Conservation (phyloP, 1,140 invertebrate species). For the Galendromus occidentalis region DNA sequence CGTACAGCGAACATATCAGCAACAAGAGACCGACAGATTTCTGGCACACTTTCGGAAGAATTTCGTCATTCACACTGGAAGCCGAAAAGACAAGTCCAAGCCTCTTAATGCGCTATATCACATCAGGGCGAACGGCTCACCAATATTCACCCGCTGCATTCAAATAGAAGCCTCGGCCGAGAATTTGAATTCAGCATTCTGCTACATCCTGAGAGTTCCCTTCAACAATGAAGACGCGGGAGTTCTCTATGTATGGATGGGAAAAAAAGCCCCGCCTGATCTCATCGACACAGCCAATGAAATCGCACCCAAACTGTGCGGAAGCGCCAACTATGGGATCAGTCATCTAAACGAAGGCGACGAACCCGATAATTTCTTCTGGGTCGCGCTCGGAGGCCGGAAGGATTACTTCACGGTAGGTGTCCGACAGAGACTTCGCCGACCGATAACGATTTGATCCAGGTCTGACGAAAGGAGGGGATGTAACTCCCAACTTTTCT, state of each 20-base stretch:
- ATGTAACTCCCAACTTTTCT: not conserved
- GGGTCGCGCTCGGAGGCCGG: conserved; percentile 78
- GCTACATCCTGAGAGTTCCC: conserved; percentile 86
- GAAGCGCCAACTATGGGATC: conserved; percentile 36
- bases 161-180: conserved; percentile 53
- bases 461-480: not conserved
- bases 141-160: conserved; percentile 76
- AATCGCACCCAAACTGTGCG: conserved; percentile 82
- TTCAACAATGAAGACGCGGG: conserved; percentile 77
- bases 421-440: not conserved
- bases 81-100: conserved; percentile 38
- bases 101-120: conserved; percentile 75
- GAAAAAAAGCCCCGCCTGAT: conserved; percentile 63
- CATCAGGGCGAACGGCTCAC: conserved; percentile 78
- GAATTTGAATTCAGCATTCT: conserved; percentile 34
- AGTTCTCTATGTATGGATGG: conserved; percentile 95
- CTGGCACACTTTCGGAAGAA: conserved; percentile 90
- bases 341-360: conserved; percentile 80
- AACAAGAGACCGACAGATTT: conserved; percentile 97
- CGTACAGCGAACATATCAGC: conserved; percentile 85
- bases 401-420: conserved; percentile 60
- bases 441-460: not conserved
- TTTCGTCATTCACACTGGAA: conserved; percentile 82
- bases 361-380: conserved; percentile 98
- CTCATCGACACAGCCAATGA: conserved; percentile 72